A percentile compares a stretch with the other conserved stretches of the same genome.
phyloP scores from a whole-genome alignment of 2,113 vertebrate genomes.

The Phyllopteryx taeniolatus region DNA sequence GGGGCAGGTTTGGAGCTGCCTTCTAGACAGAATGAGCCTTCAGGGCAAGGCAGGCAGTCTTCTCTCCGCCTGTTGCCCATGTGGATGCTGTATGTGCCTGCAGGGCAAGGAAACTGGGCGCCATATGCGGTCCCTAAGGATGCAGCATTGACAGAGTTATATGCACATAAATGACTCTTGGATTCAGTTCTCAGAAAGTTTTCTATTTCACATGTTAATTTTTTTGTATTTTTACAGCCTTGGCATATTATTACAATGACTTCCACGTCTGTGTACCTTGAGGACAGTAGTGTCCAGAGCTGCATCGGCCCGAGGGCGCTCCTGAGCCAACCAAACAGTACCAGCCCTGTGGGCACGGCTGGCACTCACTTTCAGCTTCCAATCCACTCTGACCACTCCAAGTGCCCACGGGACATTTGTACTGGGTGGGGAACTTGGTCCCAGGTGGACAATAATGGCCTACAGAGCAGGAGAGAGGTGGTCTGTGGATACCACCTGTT shows the following conservation, averaged over 20 bases:
- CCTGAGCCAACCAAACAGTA: conserved; percentile 79
- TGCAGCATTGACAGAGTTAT: conserved; percentile 32
- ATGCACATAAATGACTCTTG: conserved; percentile 31
- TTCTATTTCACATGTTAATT: background rate
- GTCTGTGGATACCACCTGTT: conserved; percentile 81
- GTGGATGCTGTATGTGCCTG: conserved; percentile 76
- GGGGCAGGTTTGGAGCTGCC: conserved; percentile 81
- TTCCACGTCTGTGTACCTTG: conserved; percentile 59
- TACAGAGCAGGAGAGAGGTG: conserved; percentile 74
- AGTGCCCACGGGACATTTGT: conserved; percentile 82
- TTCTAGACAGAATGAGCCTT: conserved; percentile 79
- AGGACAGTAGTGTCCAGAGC: conserved; percentile 83
- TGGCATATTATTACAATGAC: background rate
- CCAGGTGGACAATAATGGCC: conserved; percentile 86
- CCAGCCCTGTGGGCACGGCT: conserved; percentile 75
- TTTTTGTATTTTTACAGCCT: background rate
- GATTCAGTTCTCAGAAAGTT: conserved; percentile 6
- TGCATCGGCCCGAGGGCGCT: conserved; percentile 77
- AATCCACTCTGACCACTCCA: conserved; percentile 80
- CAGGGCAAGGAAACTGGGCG: conserved; percentile 81
- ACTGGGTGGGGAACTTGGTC: conserved; percentile 78
- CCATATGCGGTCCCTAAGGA: conserved; percentile 73
- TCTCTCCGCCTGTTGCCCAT: conserved; percentile 71
- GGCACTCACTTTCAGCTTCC: conserved; percentile 68
- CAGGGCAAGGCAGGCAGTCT: conserved; percentile 79